Evolutionary conservation across 2,113 vertebrate species (phyloP), one percentile per base, ranked within the genome.

Genomic region (Cnemophilus loriae): DNA sequence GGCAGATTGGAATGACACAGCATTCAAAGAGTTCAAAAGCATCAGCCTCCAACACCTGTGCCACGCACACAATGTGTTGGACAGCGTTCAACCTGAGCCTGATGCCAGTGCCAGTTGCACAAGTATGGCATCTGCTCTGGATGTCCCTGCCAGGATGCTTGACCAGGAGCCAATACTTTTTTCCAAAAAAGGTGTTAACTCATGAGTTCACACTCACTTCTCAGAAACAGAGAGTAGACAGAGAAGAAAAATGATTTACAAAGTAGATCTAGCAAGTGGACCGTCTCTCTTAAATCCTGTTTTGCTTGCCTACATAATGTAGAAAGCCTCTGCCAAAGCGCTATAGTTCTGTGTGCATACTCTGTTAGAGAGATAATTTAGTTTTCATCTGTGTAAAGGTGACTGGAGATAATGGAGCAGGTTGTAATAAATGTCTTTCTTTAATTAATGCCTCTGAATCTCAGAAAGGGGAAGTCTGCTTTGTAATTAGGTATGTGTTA

Each of bases 371-470:
- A 93, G 59, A 93, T 49, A 94, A 96, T 94, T 89, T 94, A 95
- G 90, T 93, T 73, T 88, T 94, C 79, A 68, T 86, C 83, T 64
- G 44, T 90, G 83, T 90, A 96, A 96, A 95, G 92, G 93, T 97
- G 95, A 96, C 90, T 96, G 79, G 90, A 96, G 88, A 97, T 96
- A 96, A 97, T 96, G 88, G 68, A 97, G 87, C 85, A 71, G 90
- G 52, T 94, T 93, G 80, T 84, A 97, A 96, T 94, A 96, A 95
- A 95, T 96, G 96, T 86, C 71, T 88, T 90, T 88, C 86, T 93
- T 92, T 96, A 97, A 96, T 97, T 94, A 97, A 96, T 85, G 88
- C 30, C 85, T 92, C 83, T 7, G 47, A 88, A 74, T 75, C 64
- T 74, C 83, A 78, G 93, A 94, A 93, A 84, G 73, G 47, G 46